phyloP scores from a whole-genome alignment of 1,140 invertebrate genomes.

The Drosophila willistoni region DNA sequence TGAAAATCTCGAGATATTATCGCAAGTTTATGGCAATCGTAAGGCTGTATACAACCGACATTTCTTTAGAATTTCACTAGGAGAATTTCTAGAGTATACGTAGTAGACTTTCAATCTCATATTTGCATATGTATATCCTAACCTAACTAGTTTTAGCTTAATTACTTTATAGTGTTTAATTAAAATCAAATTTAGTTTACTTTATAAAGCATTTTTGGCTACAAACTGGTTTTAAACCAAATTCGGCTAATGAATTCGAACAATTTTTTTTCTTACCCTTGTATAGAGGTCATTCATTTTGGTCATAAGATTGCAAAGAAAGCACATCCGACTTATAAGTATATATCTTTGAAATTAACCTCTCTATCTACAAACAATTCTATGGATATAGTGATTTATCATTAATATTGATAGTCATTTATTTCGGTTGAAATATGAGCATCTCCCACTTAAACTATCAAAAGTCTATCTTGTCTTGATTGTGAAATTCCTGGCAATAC shows the following conservation, averaged over 20 bases:
- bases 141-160: slow-evolving; percentile 4
- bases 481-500: background rate
- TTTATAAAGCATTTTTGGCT: background rate
- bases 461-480: background rate
- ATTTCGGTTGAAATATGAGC: background rate
- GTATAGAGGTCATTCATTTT: background rate
- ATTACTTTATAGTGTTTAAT: slow-evolving; percentile 6
- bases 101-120: background rate
- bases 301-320: slow-evolving; percentile 1
- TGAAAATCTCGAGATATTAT: slow-evolving; percentile 28
- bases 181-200: slow-evolving; percentile 3
- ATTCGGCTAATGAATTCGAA: slow-evolving; percentile 1
- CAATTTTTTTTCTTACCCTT: background rate
- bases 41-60: background rate
- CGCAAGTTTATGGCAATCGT: slow-evolving; percentile 24
- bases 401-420: background rate
- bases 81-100: slow-evolving; percentile 12
- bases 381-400: background rate
- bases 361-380: background rate
- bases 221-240: background rate
- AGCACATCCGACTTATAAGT: background rate
- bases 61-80: background rate
- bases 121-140: background rate
- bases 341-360: background rate
- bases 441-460: background rate